These are phyloP conservation scores for Xenentodon cancila DNA, from an alignment of 2,797 vertebrate species.

Conservation along the genomic window DNA sequence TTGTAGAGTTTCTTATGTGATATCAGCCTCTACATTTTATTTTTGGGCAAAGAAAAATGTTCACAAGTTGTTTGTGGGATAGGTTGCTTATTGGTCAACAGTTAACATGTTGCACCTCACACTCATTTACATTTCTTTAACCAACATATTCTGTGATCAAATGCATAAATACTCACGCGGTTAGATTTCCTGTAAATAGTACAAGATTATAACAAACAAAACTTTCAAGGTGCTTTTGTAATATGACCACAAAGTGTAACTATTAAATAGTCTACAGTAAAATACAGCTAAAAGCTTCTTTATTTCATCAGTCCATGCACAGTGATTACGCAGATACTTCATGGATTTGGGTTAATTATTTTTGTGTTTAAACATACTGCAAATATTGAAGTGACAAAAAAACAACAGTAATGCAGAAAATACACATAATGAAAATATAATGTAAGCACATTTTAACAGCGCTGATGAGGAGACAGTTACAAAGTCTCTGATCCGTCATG, in stretches of 20 bases:
- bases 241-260: constrained; percentile 48
- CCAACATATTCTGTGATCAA: constrained; percentile 28
- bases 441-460: constrained; percentile 40
- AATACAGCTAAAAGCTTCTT: constrained; percentile 38
- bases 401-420: constrained; percentile 13
- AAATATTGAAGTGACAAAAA: constrained; percentile 28
- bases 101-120: constrained; percentile 17
- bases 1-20: constrained; percentile 44
- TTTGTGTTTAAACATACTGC: constrained; percentile 29
- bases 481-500: constrained; percentile 46
- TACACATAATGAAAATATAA: constrained; percentile 34
- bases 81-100: constrained; percentile 30
- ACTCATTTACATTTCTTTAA: constrained; percentile 4
- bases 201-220: constrained; percentile 34
- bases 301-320: constrained; percentile 29
- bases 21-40: constrained; percentile 45
- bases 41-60: constrained; percentile 54
- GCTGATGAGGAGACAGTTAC: constrained; percentile 28
- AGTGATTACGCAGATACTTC: constrained; percentile 34
- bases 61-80: constrained; percentile 26
- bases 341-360: constrained; percentile 40
- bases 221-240: constrained; percentile 46
- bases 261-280: constrained; percentile 29
- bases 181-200: neutral
- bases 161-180: neutral